A percentile compares a stretch with the other conserved stretches of the same genome.
Conservation (phyloP, 1,140 invertebrate genomes). For the Pissodes strobi region DNA sequence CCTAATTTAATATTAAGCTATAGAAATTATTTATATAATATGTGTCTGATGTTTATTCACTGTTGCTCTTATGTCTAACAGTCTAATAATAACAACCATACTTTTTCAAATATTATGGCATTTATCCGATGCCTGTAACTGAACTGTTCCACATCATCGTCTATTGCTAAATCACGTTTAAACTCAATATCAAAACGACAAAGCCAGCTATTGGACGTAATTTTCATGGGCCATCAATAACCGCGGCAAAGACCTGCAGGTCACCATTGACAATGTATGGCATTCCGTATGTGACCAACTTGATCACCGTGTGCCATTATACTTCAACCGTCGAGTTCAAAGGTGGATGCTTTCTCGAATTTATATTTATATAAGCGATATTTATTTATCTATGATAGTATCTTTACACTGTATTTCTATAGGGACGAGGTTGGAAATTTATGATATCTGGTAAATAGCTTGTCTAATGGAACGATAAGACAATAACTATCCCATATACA, state of each 20-base stretch:
- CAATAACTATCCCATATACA: not conserved
- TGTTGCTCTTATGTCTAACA: too few relatives aligned
- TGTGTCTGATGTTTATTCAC: too few relatives aligned
- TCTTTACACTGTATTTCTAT: not conserved
- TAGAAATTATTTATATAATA: too few relatives aligned
- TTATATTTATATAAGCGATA: not conserved
- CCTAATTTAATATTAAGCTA: too few relatives aligned
- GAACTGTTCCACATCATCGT: not conserved
- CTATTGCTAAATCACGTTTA: conserved; percentile 14
- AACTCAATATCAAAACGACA: not conserved
- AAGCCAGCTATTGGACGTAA: conserved; percentile 13
- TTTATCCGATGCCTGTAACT: too few relatives aligned
- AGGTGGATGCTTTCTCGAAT: conserved; percentile 15
- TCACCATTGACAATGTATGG: conserved; percentile 26
- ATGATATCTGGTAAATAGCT: not conserved
- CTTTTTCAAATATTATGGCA: too few relatives aligned
- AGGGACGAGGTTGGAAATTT: not conserved
- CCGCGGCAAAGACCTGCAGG: conserved; percentile 17
- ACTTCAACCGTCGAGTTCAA: conserved; percentile 2
- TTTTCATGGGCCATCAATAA: conserved; percentile 30
- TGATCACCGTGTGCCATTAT: conserved; percentile 19
- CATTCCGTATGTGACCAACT: conserved; percentile 31
- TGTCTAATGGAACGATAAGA: not conserved
- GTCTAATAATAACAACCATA: too few relatives aligned
- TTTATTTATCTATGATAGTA: conserved; percentile 2